Evolutionary conservation across 2,888 invertebrate genomes (phyloP), one percentile per base, ranked within the genome.

Genomic region (Drosophila rellima): DNA sequence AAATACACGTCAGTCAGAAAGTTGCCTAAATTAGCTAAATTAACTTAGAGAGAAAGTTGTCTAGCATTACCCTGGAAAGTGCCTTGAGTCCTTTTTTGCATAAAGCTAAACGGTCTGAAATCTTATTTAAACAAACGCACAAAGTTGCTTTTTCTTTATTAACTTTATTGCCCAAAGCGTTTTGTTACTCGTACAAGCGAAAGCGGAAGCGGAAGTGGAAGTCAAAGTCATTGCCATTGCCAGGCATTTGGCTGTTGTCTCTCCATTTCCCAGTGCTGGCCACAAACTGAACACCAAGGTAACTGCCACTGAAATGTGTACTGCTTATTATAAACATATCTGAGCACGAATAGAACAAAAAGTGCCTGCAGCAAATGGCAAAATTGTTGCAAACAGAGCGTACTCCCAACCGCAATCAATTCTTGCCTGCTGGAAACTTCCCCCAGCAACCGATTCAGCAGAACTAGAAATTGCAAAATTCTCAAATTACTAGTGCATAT

Each of bases 131-230:
- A 68, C 66, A 81, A 78, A 68, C 37, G 48, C 51, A 40, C 15
- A 70, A 75, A 64, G 54, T 77, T 70, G 51, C 31, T 62, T 65
- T 56, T 64, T 55, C 67, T 80, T 74, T 74, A 79, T 80, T 78
- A 80, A 79, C 68, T 71, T 74, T 50, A 57, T 78, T 44, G 74
- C 79, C 54, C n/a, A 17, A 37, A 69, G 79, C 78, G 52, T 48
- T 78, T 77, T 73, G 57, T 65, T 39, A 47, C 44, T 26, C 26
- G 26, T 26, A 7, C 7, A 60, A 60, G 31, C 42, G n/a, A 13
- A 51, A 50, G 60, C 79, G 17, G 15, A 60, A 50, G 60, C 75
- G 70, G 75, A 78, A 78, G 61, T 60, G 29, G 40, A 62, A 76
- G 50, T 64, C 75, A 69, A 60, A 63, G 74, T 62, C 62, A 73